These are phyloP conservation scores for Leucophenga maculata DNA, from an alignment of 2,888 invertebrate genomes.

Conservation along the genomic window DNA sequence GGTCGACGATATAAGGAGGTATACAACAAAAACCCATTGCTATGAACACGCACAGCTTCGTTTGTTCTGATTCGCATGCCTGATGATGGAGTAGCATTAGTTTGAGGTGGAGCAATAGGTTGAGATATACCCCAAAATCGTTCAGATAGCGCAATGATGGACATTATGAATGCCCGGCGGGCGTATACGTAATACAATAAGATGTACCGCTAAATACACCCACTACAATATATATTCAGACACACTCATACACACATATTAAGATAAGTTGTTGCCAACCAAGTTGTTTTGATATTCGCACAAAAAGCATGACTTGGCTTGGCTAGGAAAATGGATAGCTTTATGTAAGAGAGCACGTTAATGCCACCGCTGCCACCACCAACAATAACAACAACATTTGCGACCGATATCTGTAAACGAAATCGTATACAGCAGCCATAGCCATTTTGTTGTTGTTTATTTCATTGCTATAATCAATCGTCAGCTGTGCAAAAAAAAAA, in stretches of 20 bases:
- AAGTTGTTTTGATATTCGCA: not conserved
- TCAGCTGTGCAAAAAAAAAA: constrained; percentile 22
- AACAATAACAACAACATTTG: not conserved
- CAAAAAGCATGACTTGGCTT: no score
- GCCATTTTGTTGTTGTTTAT: constrained; percentile 8
- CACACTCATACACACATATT: not conserved
- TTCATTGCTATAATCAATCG: not conserved
- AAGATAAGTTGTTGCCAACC: not conserved
- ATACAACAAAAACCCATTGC: not conserved
- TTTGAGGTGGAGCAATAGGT: no score
- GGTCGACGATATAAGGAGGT: not conserved
- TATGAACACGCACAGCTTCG: not conserved
- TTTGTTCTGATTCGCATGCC: not conserved
- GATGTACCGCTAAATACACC: not conserved
- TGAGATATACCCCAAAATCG: no score
- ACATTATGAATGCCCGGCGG: not conserved
- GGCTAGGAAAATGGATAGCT: not conserved
- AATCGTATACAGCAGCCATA: constrained; percentile 26
- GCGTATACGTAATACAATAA: constrained; percentile 12
- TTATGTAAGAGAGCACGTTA: not conserved
- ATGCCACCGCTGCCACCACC: not conserved
- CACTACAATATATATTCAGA: not conserved
- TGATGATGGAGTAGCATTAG: no score
- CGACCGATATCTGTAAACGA: constrained; percentile 26
- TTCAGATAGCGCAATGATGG: no score